Evolutionary conservation across 2,888 invertebrate species (phyloP).

Genomic region (Spodoptera littoralis): DNA sequence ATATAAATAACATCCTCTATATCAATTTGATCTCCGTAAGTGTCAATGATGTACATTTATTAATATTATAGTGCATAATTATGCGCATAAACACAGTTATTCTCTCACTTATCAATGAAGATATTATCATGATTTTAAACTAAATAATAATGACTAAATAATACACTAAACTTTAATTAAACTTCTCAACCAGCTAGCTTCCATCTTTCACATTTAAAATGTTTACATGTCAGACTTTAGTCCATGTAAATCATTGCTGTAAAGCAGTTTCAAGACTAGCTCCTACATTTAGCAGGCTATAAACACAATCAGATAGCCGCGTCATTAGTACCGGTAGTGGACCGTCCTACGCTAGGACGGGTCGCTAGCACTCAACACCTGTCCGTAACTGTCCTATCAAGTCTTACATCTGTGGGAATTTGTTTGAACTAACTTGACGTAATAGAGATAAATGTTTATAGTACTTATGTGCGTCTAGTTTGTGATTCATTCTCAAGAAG

Average conservation of each 20-base stretch:
- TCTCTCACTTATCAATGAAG: too few relatives aligned
- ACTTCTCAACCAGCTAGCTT: too few relatives aligned
- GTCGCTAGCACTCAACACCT: constrained; percentile 42
- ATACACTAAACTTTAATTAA: too few relatives aligned
- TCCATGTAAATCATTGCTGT: constrained; percentile 5
- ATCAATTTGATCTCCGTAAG: too few relatives aligned
- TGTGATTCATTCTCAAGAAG: not conserved
- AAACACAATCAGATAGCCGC: constrained; percentile 44
- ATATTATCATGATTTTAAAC: too few relatives aligned
- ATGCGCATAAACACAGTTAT: too few relatives aligned
- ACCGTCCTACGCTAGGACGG: constrained; percentile 37
- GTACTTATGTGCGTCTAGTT: constrained; percentile 8
- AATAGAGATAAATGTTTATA: constrained; percentile 24
- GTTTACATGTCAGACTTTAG: constrained; percentile 21
- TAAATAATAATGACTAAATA: too few relatives aligned
- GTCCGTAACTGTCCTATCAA: constrained; percentile 29
- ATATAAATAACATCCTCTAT: too few relatives aligned
- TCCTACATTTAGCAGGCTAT: constrained; percentile 39
- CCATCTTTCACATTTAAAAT: constrained; percentile 8
- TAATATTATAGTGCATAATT: too few relatives aligned
- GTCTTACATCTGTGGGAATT: constrained; percentile 28
- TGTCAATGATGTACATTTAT: too few relatives aligned
- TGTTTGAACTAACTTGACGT: constrained; percentile 23
- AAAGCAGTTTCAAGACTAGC: constrained; percentile 27
- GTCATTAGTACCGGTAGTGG: constrained; percentile 31